Base-by-base conservation (phyloP, 2,113 vertebrate genomes). In the Prunella himalayana region DNA sequence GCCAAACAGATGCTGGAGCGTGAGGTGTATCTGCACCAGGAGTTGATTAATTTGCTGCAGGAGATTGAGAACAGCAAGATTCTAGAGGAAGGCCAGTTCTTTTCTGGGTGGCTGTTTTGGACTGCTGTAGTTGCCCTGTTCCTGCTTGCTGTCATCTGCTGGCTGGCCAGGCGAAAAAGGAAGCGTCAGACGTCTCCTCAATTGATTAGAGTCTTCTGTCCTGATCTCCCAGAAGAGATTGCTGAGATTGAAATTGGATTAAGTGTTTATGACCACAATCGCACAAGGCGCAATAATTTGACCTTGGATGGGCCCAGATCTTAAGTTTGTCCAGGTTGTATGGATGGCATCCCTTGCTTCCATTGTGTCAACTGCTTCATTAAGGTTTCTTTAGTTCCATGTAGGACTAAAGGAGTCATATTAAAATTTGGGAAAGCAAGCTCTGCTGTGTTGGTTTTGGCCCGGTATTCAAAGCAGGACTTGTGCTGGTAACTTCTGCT, bases 361-460 rank as follows among this genome's bases (percentile, higher is more conserved):
- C 10, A 13, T 16, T 39, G 15, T 45, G 41, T 47, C 41, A 70
- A 16, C 20, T 63, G 28, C n/a, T 79, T 79, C 30, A 21, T 54
- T 63, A n/a, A 20, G n/a, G 30, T 39, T 63, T 87, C 77, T 6
- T 71, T 61, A 50, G 45, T 61, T 95, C 68, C 6, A 0, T 57
- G 50, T 53, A 69, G 53, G 57, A 76, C 82, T 92, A 50, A 82
- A 86, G 23, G 27, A 93, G 12, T 69, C 30, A 11, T 28, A 72
- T 60, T 56, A 88, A 90, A 95, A 70, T 82, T 82, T 70, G 63
- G 59, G 72, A 94, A 30, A 80, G 42, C 44, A n/a, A 66, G 47
- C 31, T 3, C 35, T 88, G 45, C 39, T 90, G 16, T 96, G 88
- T 90, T 88, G 76, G 9, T 86, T 94, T 96, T 94, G 92, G 94